A percentile compares a stretch with the other conserved stretches of the same genome.
These are phyloP conservation scores for Sinohyriopsis cumingii DNA, from an alignment of 2,888 invertebrate species.

Conservation along the genomic window DNA sequence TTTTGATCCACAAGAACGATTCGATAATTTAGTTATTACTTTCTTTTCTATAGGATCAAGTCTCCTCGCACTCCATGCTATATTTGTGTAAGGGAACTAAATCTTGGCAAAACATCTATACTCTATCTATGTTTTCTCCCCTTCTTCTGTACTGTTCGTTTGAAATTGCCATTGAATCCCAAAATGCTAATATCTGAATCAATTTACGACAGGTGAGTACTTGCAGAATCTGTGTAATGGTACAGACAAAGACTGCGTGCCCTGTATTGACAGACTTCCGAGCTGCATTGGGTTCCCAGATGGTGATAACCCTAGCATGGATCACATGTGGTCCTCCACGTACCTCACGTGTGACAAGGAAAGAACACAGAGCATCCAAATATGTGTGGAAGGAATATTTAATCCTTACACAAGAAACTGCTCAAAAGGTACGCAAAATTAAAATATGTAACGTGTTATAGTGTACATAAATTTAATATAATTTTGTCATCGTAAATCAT, in stretches of 20 bases:
- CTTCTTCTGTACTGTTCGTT: no score
- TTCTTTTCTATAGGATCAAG: no score
- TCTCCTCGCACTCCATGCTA: no score
- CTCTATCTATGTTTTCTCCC: no score
- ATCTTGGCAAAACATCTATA: no score
- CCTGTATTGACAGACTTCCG: slow-evolving; percentile 19
- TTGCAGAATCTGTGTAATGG: slow-evolving; percentile 28
- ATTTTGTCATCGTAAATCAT: no score
- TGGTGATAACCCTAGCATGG: slow-evolving; percentile 24
- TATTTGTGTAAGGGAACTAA: no score
- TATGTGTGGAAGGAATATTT: slow-evolving; percentile 42
- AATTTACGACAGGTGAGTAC: slow-evolving; percentile 19
- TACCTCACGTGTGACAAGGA: slow-evolving; percentile 41
- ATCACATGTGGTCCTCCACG: slow-evolving; percentile 25
- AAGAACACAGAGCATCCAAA: slow-evolving; percentile 30
- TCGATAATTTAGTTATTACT: no score
- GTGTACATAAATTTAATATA: no score
- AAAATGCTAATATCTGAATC: no score
- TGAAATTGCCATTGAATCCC: no score
- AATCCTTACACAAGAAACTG: slow-evolving; percentile 39
- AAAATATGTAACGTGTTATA: background rate
- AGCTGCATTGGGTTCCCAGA: slow-evolving; percentile 25
- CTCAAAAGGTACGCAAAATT: slow-evolving; percentile 11
- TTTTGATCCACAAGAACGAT: no score
- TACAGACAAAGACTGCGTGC: slow-evolving; percentile 9